Evolutionary conservation across 2,888 invertebrate species (phyloP), one percentile per base, ranked within the genome.

Genomic region (Ommatoiulus sabulosus): DNA sequence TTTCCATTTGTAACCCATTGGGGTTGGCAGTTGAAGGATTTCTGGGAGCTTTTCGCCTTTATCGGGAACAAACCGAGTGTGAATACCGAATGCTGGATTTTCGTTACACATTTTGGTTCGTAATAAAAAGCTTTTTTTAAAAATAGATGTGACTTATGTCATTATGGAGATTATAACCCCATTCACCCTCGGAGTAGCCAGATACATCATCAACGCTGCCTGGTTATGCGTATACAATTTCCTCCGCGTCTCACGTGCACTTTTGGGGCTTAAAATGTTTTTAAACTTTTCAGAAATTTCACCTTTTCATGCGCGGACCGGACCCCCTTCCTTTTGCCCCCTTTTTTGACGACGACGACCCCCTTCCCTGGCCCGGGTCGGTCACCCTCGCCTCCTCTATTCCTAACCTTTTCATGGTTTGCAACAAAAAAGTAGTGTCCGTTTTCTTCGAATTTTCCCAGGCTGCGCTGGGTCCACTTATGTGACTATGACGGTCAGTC

Each of bases 371-470:
- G n/a, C 63, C 63, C 63, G 85, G 85, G 44, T 44, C 85, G 85
- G 85, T 85, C 44, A 44, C 85, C 85, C 43, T 85, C 85, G 44
- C 85, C 85, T 85, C 85, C 44, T 85, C 17, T 43, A 44, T 84
- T 44, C 35, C 44, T 84, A 44, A 43, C 44, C 44, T 85, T 85
- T 44, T 85, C 44, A 43, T 43, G 44, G 85, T 85, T 43, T 44
- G 44, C 85, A 85, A 85, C 44, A 85, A 85, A 85, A 85, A 85
- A 85, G 85, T 85, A 85, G 85, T 85, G 85, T 85, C 85, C 85
- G 44, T 85, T 85, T 85, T 85, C 85, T 85, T 43, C 85, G n/a
- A n/a, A 85, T 85, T 85, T 85, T 85, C 85, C 85, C 85, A 85
- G 43, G 85, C 44, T 43, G 85, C 44, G 35, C n/a, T n/a, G n/a